These are phyloP conservation scores for Ictalurus furcatus DNA, from an alignment of 2,113 vertebrate genomes.

Conservation along the genomic window DNA sequence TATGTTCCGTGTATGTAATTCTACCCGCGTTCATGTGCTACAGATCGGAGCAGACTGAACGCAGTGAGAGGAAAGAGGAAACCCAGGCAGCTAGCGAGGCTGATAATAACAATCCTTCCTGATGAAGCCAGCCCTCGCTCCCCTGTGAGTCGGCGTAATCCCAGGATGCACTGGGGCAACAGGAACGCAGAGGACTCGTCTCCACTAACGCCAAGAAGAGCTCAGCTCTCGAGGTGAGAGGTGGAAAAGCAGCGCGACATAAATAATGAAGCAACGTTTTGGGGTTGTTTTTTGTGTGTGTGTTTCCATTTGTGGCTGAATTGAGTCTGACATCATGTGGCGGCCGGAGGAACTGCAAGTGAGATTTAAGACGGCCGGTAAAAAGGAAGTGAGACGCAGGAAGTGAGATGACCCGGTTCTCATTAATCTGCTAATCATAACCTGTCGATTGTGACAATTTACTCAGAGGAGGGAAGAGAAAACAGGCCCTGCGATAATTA, in stretches of 20 bases:
- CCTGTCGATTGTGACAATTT: neutral
- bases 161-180: neutral
- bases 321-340: constrained; percentile 55
- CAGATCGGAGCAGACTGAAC: neutral
- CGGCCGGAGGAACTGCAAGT: constrained; percentile 28
- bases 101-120: neutral
- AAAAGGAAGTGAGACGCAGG: neutral
- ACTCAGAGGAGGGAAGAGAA: constrained; percentile 12
- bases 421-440: constrained; percentile 11
- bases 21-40: neutral
- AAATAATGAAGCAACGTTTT: neutral
- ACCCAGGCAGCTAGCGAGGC: neutral
- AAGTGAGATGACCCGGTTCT: neutral
- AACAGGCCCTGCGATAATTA: constrained; percentile 22
- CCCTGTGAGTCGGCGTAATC: neutral
- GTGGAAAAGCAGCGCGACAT: neutral
- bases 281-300: neutral
- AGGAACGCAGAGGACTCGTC: neutral
- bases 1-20: neutral
- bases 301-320: constrained; percentile 32
- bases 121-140: neutral
- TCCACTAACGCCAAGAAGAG: neutral
- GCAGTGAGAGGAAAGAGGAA: neutral
- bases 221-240: constrained; percentile 14
- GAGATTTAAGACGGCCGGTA: neutral